Conservation (phyloP, 2,888 invertebrate genomes). For the Philonicus albiceps region DNA sequence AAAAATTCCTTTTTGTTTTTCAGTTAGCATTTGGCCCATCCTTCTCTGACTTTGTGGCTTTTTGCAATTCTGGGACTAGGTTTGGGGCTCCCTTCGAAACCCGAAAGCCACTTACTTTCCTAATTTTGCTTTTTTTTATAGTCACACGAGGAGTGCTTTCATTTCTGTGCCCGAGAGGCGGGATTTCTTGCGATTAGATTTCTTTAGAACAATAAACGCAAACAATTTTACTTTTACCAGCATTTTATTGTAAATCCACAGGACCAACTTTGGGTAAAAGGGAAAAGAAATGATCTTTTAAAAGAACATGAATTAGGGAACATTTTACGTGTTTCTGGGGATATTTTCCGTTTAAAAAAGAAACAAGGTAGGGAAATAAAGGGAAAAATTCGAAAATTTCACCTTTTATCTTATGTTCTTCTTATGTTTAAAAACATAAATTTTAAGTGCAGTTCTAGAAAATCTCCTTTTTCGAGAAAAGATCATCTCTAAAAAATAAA, state of each 20-base stretch:
- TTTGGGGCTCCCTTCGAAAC: neutral
- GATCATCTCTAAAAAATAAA: too few relatives aligned
- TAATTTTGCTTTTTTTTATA: neutral
- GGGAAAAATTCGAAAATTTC: too few relatives aligned
- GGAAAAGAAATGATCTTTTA: neutral
- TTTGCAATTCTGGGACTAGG: neutral
- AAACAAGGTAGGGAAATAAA: too few relatives aligned
- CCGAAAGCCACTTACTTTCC: neutral
- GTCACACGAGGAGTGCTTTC: constrained; percentile 8
- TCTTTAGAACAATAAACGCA: neutral
- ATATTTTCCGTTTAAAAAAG: too few relatives aligned
- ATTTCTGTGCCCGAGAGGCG: neutral
- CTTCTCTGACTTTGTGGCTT: neutral
- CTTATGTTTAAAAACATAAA: too few relatives aligned
- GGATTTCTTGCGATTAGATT: neutral
- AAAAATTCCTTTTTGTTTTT: neutral
- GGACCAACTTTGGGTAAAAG: neutral
- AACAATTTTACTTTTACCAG: neutral
- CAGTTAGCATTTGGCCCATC: neutral
- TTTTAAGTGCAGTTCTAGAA: too few relatives aligned
- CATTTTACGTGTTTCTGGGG: too few relatives aligned
- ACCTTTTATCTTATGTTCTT: too few relatives aligned
- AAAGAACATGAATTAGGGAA: too few relatives aligned
- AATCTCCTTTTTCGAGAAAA: too few relatives aligned
- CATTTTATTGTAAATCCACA: neutral